These are phyloP conservation scores for Maniola hyperantus DNA, from an alignment of 2,888 invertebrate species.

Conservation along the genomic window DNA sequence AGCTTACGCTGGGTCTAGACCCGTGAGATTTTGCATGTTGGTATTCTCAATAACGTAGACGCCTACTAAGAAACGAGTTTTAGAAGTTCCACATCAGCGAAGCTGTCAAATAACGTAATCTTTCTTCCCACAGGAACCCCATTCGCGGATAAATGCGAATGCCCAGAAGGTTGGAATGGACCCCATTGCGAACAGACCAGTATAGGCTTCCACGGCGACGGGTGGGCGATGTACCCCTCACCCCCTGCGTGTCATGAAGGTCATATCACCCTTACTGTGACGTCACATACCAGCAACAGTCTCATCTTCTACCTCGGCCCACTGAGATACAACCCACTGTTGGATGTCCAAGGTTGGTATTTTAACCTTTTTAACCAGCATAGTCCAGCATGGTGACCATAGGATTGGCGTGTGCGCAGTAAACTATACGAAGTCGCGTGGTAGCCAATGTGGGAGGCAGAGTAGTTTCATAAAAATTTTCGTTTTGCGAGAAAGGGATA, in stretches of 20 bases:
- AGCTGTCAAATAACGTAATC: no score
- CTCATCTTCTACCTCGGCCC: conserved; percentile 97
- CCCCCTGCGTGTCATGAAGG: conserved; percentile 94
- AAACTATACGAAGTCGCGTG: no score
- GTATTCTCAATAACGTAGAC: no score
- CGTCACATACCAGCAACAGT: conserved; percentile 89
- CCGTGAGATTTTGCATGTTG: no score
- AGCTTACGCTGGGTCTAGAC: no score
- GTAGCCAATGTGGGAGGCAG: no score
- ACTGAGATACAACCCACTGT: conserved; percentile 82
- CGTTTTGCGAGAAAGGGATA: no score
- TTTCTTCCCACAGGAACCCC: conserved; percentile 69
- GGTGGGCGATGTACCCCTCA: conserved; percentile 96
- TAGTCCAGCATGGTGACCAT: no score
- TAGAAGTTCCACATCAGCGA: no score
- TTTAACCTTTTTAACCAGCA: background rate
- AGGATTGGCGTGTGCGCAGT: no score
- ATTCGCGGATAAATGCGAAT: conserved; percentile 88
- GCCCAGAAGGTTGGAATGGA: conserved; percentile 90
- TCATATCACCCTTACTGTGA: conserved; percentile 90
- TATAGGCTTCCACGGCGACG: conserved; percentile 94
- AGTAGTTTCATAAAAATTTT: no score
- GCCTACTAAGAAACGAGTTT: no score
- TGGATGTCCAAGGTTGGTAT: conserved; percentile 84
- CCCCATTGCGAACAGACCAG: conserved; percentile 95